Base-by-base conservation (phyloP, 2,888 invertebrate genomes). In the Gasteruption jaculator region DNA sequence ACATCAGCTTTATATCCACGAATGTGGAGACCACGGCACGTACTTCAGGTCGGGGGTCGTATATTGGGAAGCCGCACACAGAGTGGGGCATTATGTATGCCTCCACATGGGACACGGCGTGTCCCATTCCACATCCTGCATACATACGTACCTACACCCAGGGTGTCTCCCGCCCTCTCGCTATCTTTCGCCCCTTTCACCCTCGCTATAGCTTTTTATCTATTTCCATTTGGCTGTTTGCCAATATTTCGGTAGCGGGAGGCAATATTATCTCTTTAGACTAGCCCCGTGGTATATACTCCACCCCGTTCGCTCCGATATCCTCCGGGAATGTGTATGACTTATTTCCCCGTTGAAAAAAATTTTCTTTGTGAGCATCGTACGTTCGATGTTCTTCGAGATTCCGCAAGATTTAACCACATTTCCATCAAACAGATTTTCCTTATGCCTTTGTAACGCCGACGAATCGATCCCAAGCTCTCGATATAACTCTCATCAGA, bases 181-280 rank as follows among this genome's bases (percentile, higher is more conserved):
- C 14, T 30, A 41, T 19, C 20, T 14, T 34, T 29, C 30, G 11
- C 19, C 30, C 36, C 15, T 8, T 8, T 19, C 22, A 36, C 20
- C 21, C 25, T n/a, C 4, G 11, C 8, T n/a, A n/a, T n/a, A n/a
- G 53, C 57, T 62, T 66, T 68, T 65, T 68, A 66, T 66, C 61
- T 64, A 65, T 65, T 63, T 64, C 62, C 65, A 66, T 65, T 67
- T 68, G 67, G 67, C 60, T 37, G 53, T 38, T 14, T 41, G 64
- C 67, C 67, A 68, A 63, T 63, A 64, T 65, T 65, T 60, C 57
- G 53, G 51, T 44, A 56, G 60, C 53, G 43, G 48, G 52, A 53
- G 54, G 59, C 60, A 62, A 66, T 67, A 65, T 64, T 65, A 65
- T 65, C 61, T 61, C 62, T 63, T 66, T 62, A 57, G 60, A 54